Percentiles rank a stretch among this genome's conserved stretches.
Conservation (phyloP, 2,113 vertebrate species). For the Chaetorhynchus papuensis region DNA sequence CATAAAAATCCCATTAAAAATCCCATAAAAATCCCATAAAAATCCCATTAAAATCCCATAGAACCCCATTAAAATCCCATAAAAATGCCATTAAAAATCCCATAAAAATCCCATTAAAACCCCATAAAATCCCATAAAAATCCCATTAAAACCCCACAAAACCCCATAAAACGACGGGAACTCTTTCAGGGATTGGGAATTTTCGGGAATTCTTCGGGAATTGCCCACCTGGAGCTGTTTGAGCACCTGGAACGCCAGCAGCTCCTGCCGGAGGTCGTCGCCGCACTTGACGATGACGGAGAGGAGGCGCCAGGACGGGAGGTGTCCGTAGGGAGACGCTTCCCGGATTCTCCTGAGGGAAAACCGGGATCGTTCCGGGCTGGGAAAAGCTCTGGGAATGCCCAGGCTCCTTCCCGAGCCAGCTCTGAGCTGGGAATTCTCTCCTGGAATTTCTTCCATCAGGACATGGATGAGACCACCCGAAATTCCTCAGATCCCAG, state of each 20-base stretch:
- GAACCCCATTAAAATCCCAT: too few species aligned
- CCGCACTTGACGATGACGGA: slow-evolving; percentile 97
- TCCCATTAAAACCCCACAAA: not conserved
- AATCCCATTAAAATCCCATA: not conserved
- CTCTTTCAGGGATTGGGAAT: accelerated
- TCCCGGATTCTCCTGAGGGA: slow-evolving; percentile 86
- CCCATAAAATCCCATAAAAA: too few species aligned
- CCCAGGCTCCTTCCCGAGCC: not conserved
- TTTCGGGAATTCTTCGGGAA: accelerated
- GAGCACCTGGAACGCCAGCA: slow-evolving; percentile 91
- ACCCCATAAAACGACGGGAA: not conserved
- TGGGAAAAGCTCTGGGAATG: not conserved
- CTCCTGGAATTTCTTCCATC: not conserved
- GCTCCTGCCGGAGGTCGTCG: slow-evolving; percentile 92
- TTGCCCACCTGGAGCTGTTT: slow-evolving; percentile 86
- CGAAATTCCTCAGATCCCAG: not conserved
- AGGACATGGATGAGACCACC: not conserved
- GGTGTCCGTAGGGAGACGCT: slow-evolving; percentile 90
- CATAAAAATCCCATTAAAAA: too few species aligned
- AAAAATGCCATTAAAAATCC: too few species aligned
- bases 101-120: too few species aligned
- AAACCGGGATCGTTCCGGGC: accelerated
- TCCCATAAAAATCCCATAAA: not conserved
- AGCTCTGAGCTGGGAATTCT: not conserved
- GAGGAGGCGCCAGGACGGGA: slow-evolving; percentile 89